Conservation (phyloP, 2,888 invertebrate genomes). For the Cryptophagus acutangulus region DNA sequence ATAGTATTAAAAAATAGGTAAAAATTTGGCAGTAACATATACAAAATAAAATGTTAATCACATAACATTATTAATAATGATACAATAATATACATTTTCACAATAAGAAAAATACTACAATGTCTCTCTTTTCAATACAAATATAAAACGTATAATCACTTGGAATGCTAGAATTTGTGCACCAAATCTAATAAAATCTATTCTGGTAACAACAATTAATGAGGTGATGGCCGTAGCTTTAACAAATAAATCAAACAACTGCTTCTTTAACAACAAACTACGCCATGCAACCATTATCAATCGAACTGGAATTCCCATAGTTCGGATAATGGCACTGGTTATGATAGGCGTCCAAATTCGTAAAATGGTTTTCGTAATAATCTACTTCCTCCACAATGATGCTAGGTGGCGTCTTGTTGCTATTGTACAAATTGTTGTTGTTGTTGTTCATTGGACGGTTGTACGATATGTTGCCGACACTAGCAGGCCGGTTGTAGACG, state of each 20-base stretch:
- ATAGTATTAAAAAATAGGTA: conserved; percentile 39
- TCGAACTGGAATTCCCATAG: conserved; percentile 52
- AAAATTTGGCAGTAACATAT: conserved; percentile 46
- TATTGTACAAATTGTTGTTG: conserved; percentile 18
- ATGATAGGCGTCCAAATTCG: conserved; percentile 49
- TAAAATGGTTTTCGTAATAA: conserved; percentile 53
- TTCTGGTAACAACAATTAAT: conserved; percentile 45
- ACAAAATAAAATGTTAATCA: conserved; percentile 31
- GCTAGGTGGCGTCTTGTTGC: conserved; percentile 37
- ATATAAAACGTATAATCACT: too few relatives aligned
- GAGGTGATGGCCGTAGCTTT: conserved; percentile 27
- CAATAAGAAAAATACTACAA: too few relatives aligned
- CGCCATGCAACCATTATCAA: conserved; percentile 62
- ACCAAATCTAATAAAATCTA: conserved; percentile 37
- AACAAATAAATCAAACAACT: conserved; percentile 4
- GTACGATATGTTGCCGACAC: conserved; percentile 32
- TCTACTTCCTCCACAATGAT: conserved; percentile 52
- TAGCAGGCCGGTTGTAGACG: conserved; percentile 36
- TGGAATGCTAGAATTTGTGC: conserved; percentile 44
- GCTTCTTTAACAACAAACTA: conserved; percentile 40
- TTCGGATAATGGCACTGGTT: conserved; percentile 56
- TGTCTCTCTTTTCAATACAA: too few relatives aligned
- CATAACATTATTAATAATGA: conserved; percentile 29
- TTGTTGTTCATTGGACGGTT: conserved; percentile 25
- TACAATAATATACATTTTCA: too few relatives aligned